Percentiles rank a stretch among this genome's conserved stretches.
Conservation (phyloP, 1,140 invertebrate genomes). For the Hyphantria cunea region DNA sequence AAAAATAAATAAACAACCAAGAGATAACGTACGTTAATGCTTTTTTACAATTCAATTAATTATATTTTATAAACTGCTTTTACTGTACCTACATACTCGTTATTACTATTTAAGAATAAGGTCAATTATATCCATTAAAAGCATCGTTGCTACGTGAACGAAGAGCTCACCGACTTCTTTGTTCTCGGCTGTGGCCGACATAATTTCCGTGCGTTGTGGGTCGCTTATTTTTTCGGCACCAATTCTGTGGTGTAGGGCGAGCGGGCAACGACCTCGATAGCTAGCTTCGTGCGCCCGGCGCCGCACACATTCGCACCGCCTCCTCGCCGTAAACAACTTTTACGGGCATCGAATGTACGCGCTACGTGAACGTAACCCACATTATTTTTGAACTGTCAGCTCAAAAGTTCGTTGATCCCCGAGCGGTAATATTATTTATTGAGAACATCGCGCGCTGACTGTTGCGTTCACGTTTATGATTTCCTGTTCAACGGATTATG, state of each 20-base stretch:
- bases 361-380: conserved; percentile 79
- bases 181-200: conserved; percentile 67
- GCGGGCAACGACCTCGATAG: conserved; percentile 64
- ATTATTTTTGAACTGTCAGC: conserved; percentile 81
- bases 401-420: conserved; percentile 73
- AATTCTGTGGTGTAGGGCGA: conserved; percentile 60
- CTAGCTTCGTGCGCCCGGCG: conserved; percentile 51
- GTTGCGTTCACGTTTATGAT: conserved; percentile 51
- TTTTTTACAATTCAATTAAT: no score
- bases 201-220: conserved; percentile 67
- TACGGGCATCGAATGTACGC: conserved; percentile 75
- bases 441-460: conserved; percentile 62
- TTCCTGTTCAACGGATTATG: conserved; percentile 51
- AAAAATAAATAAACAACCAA: no score
- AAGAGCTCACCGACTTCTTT: conserved; percentile 55
- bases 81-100: not conserved
- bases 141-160: conserved; percentile 16
- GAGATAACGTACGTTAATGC: no score
- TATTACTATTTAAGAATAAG: not conserved
- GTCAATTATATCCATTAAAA: no score
- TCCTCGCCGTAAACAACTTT: conserved; percentile 70
- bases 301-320: conserved; percentile 40
- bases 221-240: conserved; percentile 78
- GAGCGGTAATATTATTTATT: conserved; percentile 65
- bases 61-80: not conserved